Evolutionary conservation across 2,797 vertebrate species (phyloP), one percentile per base, ranked within the genome.

Genomic region (Dendrocincla fuliginosa): DNA sequence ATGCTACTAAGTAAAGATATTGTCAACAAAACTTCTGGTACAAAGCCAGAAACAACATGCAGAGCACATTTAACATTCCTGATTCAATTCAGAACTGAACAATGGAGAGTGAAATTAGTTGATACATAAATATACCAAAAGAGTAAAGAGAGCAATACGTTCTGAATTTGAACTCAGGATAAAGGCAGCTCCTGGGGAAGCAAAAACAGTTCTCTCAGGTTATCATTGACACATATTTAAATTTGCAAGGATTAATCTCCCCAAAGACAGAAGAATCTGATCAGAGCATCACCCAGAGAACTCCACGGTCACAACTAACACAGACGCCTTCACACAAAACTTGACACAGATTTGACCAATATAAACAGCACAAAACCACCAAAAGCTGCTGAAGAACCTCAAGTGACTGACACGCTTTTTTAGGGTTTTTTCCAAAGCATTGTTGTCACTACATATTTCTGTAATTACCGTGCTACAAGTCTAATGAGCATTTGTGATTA

Each of bases 141-240:
- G 25, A 85, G n/a, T 53, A 71, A 90, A 83, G 59, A 91, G 57
- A 82, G 79, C 90, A 89, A 56, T 3, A 78, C 28, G 37, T 78
- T 82, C 79, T 79, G 30, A 80, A 81, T 69, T 44, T 53, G 33
- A 87, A 56, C 47, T 82, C 15, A 18, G 20, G 52, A 91, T 49
- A 86, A 95, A 93, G 91, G 71, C 50, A 44, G 71, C 49, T 90
- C 73, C 78, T 79, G 57, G 25, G 49, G 61, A 94, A 94, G 76
- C 69, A n/a, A 61, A 84, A 77, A 3, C 60, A 27, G 41, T 49
- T 80, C 20, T 8, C 20, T 61, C 59, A n/a, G 53, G 76, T 83
- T 85, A 70, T 46, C 76, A 65, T 52, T 50, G 60, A 75, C 24
- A 65, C 1, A 0, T 39, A 68, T 65, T 90, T 84, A 82, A 83